Evolutionary conservation across 2,113 vertebrate genomes (phyloP).

Genomic region (Hystrix brachyura): DNA sequence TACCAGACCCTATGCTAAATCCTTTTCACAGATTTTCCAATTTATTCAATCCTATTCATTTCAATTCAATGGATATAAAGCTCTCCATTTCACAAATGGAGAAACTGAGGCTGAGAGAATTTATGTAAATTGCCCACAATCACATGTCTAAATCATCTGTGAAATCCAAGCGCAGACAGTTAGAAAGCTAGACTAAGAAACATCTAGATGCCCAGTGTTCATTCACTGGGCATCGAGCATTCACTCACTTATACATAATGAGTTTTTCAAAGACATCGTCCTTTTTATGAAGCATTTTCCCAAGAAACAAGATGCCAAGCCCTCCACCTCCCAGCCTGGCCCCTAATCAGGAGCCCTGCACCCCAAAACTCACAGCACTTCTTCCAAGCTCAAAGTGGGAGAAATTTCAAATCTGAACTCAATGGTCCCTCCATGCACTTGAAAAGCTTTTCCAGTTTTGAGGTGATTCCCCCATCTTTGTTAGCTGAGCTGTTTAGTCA

Average conservation of each 20-base stretch:
- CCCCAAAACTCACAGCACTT: neutral
- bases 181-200: neutral
- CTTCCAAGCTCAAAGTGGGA: neutral
- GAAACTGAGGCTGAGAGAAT: slow-evolving; percentile 24
- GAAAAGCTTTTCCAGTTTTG: slow-evolving; percentile 77
- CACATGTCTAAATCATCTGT: neutral
- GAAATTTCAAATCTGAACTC: slow-evolving; percentile 67
- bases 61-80: neutral
- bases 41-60: neutral
- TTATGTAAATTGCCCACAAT: neutral
- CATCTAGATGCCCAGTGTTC: neutral
- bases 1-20: neutral
- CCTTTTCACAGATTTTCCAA: neutral
- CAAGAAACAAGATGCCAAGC: neutral
- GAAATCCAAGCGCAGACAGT: neutral
- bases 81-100: neutral
- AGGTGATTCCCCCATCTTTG: slow-evolving; percentile 71
- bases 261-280: neutral
- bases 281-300: neutral
- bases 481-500: slow-evolving; percentile 85
- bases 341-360: neutral
- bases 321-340: neutral
- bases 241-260: neutral
- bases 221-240: neutral
- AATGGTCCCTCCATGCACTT: slow-evolving; percentile 40